Percentiles rank a stretch among this genome's conserved stretches.
phyloP scores from a whole-genome alignment of 2,113 vertebrate genomes.

The Gopherus evgoodei region DNA sequence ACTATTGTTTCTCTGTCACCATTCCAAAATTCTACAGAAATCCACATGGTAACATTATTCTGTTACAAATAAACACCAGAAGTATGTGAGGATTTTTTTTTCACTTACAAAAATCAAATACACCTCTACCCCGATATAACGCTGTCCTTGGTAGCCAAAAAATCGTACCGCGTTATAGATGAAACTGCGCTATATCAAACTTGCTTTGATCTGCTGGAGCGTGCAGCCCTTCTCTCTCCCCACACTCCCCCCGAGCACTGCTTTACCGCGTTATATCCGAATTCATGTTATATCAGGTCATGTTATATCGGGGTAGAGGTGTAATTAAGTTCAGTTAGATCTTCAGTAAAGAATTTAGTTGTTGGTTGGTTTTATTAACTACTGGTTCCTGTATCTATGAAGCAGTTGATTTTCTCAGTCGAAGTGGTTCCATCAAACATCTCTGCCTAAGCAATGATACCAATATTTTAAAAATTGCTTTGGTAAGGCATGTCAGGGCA shows the following conservation, averaged over 20 bases:
- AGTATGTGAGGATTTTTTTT: slow-evolving; percentile 25
- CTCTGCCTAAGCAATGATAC: not conserved
- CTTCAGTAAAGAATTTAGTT: slow-evolving; percentile 54
- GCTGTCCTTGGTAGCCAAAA: too few relatives aligned
- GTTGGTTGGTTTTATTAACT: not conserved
- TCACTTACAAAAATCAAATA: slow-evolving; percentile 49
- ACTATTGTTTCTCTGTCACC: slow-evolving; percentile 56
- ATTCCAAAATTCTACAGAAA: slow-evolving; percentile 58
- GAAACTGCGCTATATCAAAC: too few relatives aligned
- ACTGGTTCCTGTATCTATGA: not conserved
- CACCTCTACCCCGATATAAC: too few relatives aligned
- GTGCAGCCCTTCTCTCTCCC: too few relatives aligned
- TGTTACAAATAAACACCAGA: slow-evolving; percentile 58
- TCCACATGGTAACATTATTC: slow-evolving; percentile 43
- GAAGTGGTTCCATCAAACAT: not conserved
- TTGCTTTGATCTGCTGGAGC: too few relatives aligned
- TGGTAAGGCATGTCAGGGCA: not conserved
- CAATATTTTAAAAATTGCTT: not conserved
- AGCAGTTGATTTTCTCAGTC: not conserved
- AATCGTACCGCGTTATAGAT: too few relatives aligned
- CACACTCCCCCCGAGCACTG: too few relatives aligned
- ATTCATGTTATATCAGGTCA: too few relatives aligned
- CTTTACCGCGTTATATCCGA: too few relatives aligned
- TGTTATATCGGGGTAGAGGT: too few relatives aligned
- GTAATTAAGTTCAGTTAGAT: slow-evolving; percentile 52